A percentile compares a stretch with the other conserved stretches of the same genome.
phyloP scores from a whole-genome alignment of 2,113 vertebrate genomes.

The Platycercus adscitus region DNA sequence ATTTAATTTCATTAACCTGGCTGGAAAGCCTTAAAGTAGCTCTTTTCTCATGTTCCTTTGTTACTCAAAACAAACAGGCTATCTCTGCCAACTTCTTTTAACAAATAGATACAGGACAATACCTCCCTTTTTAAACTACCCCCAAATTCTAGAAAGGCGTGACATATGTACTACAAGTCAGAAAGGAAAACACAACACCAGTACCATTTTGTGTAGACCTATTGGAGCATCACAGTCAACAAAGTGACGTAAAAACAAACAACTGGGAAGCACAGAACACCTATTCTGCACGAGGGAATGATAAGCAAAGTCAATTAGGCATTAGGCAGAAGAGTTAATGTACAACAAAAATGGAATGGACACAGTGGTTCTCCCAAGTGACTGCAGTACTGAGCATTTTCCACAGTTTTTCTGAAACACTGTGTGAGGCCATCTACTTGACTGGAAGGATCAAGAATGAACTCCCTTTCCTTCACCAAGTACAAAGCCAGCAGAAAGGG shows the following conservation, averaged over 20 bases:
- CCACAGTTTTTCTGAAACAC: neutral
- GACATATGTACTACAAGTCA: neutral
- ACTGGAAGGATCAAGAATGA: neutral
- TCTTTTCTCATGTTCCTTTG: neutral
- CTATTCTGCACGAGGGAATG: neutral
- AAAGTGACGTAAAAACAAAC: neutral
- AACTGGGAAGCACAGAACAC: neutral
- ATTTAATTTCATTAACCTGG: neutral
- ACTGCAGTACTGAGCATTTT: neutral
- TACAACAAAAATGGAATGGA: neutral
- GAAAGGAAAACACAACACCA: neutral
- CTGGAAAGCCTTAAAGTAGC: neutral
- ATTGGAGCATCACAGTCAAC: accelerated
- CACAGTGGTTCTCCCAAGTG: neutral
- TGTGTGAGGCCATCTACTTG: neutral
- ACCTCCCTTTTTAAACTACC: neutral
- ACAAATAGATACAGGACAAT: neutral
- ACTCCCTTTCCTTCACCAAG: neutral
- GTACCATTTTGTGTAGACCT: neutral
- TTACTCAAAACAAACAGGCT: neutral
- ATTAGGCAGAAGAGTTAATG: neutral
- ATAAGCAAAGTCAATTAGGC: neutral
- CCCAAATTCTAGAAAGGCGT: neutral
- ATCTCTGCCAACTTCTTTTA: neutral
- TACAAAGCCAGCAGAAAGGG: neutral